Percentiles rank a stretch among this genome's conserved stretches.
Conservation (phyloP, 2,797 vertebrate genomes). For the Leuciscus waleckii region DNA sequence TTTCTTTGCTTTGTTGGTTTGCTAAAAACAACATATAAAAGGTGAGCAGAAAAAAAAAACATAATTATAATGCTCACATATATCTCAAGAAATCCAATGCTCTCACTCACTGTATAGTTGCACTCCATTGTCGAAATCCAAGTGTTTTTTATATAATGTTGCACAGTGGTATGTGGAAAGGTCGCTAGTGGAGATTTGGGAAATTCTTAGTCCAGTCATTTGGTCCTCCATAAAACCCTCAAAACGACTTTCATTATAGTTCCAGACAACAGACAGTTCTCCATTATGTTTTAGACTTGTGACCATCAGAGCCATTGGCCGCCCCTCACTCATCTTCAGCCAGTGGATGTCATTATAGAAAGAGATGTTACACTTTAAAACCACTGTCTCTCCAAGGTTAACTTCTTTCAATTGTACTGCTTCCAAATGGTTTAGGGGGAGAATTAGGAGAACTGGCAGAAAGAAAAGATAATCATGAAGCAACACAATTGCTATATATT, state of each 20-base stretch:
- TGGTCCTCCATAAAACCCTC: conserved; percentile 29
- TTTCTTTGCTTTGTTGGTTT: neutral
- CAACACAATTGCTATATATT: neutral
- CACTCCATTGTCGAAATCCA: conserved; percentile 54
- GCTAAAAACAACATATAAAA: neutral
- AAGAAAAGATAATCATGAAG: neutral
- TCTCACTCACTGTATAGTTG: conserved; percentile 39
- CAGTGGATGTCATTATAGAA: conserved; percentile 52
- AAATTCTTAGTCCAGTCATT: conserved; percentile 38
- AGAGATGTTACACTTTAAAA: conserved; percentile 42
- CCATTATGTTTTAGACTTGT: conserved; percentile 39
- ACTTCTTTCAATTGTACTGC: conserved; percentile 33
- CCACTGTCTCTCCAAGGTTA: conserved; percentile 36
- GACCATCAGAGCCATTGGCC: conserved; percentile 35
- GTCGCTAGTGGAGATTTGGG: conserved; percentile 29
- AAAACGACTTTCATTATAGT: conserved; percentile 42
- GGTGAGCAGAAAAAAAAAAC: neutral
- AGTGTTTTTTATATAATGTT: conserved; percentile 21
- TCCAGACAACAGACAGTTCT: conserved; percentile 36
- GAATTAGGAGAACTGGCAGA: conserved; percentile 15
- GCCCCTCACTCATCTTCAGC: conserved; percentile 48
- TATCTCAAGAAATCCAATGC: neutral
- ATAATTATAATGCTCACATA: neutral
- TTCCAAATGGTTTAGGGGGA: neutral
- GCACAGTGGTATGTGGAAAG: conserved; percentile 50